phyloP scores from a whole-genome alignment of 2,888 invertebrate species.

The Serripes groenlandicus region DNA sequence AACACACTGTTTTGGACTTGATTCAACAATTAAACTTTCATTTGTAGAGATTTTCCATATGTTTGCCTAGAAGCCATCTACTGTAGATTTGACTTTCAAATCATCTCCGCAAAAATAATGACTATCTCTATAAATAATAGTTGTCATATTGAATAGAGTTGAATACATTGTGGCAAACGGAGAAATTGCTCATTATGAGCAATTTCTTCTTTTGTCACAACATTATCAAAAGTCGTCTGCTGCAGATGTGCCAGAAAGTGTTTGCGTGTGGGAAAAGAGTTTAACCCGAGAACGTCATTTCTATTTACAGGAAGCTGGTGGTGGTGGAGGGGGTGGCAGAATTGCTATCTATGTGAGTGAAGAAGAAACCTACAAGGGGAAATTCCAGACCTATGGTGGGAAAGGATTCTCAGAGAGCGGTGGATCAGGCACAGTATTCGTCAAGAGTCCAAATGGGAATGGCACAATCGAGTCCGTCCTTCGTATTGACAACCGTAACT shows the following conservation, averaged over 20 bases:
- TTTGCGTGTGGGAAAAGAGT: not conserved
- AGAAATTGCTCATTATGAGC: not conserved
- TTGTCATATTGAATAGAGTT: no score
- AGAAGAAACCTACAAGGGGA: slow-evolving; percentile 64
- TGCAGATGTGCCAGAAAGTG: not conserved
- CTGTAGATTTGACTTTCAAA: no score
- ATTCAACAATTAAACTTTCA: no score
- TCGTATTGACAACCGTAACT: slow-evolving; percentile 72
- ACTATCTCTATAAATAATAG: no score
- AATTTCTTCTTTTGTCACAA: not conserved
- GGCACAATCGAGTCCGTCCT: slow-evolving; percentile 43
- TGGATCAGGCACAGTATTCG: slow-evolving; percentile 77
- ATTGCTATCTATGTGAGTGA: slow-evolving; percentile 71
- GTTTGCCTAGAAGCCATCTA: no score
- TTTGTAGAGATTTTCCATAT: no score
- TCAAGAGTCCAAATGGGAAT: slow-evolving; percentile 46
- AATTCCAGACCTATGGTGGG: slow-evolving; percentile 72
- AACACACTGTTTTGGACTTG: no score
- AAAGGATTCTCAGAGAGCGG: slow-evolving; percentile 71
- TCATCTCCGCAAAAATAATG: no score
- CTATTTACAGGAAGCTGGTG: slow-evolving; percentile 65
- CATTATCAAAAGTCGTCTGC: not conserved
- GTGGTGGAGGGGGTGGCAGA: slow-evolving; percentile 80
- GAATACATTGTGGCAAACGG: not conserved
- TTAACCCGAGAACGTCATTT: not conserved